Evolutionary conservation across 2,113 vertebrate species (phyloP).

Genomic region (Heloderma charlesbogerti): DNA sequence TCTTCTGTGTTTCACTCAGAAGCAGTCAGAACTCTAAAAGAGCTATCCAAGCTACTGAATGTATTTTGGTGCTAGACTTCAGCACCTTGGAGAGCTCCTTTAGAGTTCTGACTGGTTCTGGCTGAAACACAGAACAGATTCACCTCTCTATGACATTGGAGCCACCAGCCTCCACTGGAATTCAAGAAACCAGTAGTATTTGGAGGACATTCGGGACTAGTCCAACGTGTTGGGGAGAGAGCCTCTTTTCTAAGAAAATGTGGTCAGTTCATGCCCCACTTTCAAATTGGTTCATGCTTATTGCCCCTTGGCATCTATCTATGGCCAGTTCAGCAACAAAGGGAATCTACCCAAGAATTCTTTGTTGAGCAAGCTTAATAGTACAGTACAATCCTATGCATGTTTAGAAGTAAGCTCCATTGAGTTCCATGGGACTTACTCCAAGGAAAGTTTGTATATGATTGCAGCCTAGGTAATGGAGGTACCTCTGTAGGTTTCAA

Average conservation of each 20-base stretch:
- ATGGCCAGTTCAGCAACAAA: not conserved
- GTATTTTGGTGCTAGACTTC: no score
- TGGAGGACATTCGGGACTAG: not conserved
- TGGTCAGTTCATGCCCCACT: not conserved
- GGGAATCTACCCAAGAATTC: not conserved
- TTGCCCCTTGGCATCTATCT: not conserved
- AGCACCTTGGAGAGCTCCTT: no score
- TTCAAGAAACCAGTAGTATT: not conserved
- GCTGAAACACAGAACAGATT: no score
- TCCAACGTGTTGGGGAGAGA: not conserved
- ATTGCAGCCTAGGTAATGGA: not conserved
- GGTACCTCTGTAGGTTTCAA: not conserved
- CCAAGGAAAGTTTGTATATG: no score
- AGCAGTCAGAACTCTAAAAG: no score
- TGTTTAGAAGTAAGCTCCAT: no score
- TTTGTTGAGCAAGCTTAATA: not conserved
- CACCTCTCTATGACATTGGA: no score
- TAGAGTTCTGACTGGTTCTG: no score
- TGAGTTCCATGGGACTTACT: no score
- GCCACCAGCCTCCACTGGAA: no score
- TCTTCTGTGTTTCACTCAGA: no score
- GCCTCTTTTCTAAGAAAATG: not conserved
- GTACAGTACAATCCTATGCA: not conserved
- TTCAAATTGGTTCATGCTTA: not conserved
- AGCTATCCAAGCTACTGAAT: no score